Percentiles rank a stretch among this genome's conserved stretches.
Evolutionary conservation across 1,140 invertebrate species (phyloP).

Genomic region (Hyles euphorbiae): DNA sequence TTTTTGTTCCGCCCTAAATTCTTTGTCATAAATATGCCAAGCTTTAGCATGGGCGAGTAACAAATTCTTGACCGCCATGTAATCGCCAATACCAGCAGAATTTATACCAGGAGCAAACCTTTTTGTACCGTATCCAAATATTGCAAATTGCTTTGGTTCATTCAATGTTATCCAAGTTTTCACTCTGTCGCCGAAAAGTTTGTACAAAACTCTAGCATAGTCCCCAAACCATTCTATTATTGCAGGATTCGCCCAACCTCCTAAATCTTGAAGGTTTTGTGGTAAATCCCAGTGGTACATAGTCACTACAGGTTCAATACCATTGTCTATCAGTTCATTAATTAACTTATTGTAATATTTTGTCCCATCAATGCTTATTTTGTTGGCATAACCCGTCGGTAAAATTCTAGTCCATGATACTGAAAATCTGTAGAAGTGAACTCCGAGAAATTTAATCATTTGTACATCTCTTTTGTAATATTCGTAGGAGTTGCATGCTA

Average conservation of each 20-base stretch:
- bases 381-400: constrained; percentile 63
- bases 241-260: constrained; percentile 17
- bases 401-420: constrained; percentile 79
- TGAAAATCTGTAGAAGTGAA: constrained; percentile 78
- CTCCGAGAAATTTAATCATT: constrained; percentile 53
- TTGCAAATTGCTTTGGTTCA: constrained; percentile 13
- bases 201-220: constrained; percentile 11
- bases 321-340: constrained; percentile 13
- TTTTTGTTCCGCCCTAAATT: constrained; percentile 12
- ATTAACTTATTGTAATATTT: constrained; percentile 17
- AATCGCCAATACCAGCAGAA: constrained; percentile 11
- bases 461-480: constrained; percentile 17
- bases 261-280: constrained; percentile 18
- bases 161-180: constrained; percentile 19
- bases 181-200: constrained; percentile 14
- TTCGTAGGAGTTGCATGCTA: constrained; percentile 17
- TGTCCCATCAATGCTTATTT: constrained; percentile 14
- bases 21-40: constrained; percentile 17
- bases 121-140: constrained; percentile 11
- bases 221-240: constrained; percentile 15
- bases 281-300: constrained; percentile 21
- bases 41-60: constrained; percentile 14
- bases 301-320: constrained; percentile 15
- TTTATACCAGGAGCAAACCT: constrained; percentile 5
- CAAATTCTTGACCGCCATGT: constrained; percentile 13